These are phyloP conservation scores for Emydoidea blandingii DNA, from an alignment of 2,797 vertebrate species.

Conservation along the genomic window DNA sequence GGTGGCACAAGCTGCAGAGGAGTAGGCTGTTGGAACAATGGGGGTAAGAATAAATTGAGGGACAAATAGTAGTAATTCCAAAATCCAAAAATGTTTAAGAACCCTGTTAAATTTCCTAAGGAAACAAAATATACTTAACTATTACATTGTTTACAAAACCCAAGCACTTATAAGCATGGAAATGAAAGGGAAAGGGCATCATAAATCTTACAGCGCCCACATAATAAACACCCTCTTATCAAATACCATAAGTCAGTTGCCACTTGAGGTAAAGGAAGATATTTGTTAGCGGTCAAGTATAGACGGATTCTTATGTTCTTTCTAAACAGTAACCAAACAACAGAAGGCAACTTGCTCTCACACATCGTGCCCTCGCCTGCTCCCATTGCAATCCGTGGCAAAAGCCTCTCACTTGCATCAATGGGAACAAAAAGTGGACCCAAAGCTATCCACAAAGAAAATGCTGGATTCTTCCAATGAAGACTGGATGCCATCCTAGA, in stretches of 20 bases:
- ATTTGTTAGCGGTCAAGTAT: background rate
- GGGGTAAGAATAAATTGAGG: background rate
- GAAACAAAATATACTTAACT: background rate
- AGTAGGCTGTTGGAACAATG: background rate
- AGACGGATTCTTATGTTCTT: background rate
- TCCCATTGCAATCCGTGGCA: background rate
- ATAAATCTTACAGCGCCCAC: background rate
- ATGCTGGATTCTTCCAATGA: background rate
- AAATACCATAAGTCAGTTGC: accelerated
- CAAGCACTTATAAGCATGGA: background rate
- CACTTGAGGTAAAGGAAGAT: background rate
- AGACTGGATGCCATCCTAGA: background rate
- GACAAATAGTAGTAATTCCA: background rate
- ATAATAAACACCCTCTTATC: background rate
- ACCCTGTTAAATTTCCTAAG: background rate
- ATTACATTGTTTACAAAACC: background rate
- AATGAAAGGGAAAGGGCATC: background rate
- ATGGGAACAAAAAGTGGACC: accelerated
- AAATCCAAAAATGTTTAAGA: background rate
- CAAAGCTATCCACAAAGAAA: accelerated
- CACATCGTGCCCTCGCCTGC: background rate
- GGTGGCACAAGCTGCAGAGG: background rate
- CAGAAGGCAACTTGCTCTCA: background rate
- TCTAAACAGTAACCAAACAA: background rate
- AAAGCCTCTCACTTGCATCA: background rate